Percentiles rank a stretch among this genome's conserved stretches.
These are phyloP conservation scores for Allygus modestus DNA, from an alignment of 2,888 invertebrate species.

Conservation along the genomic window DNA sequence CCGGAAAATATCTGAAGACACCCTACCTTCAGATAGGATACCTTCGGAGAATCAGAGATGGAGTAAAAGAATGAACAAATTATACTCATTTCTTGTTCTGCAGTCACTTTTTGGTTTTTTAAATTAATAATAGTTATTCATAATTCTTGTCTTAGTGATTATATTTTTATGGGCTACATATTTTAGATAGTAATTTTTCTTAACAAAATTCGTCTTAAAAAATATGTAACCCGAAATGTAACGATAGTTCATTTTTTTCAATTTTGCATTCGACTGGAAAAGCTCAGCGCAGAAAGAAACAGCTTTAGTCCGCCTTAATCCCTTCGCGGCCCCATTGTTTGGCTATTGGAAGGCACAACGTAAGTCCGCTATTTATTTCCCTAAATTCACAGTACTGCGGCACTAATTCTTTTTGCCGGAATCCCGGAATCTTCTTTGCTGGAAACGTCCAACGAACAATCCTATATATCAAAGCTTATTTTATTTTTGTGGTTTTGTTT, in stretches of 20 bases:
- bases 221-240: no score
- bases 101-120: no score
- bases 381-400: conserved; percentile 49
- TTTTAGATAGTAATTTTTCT: no score
- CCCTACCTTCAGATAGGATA: no score
- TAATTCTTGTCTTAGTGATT: no score
- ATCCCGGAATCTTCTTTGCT: conserved; percentile 64
- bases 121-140: no score
- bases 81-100: no score
- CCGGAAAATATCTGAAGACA: no score
- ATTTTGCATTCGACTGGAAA: conserved; percentile 28
- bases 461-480: conserved; percentile 66
- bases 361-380: conserved; percentile 56
- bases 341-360: conserved; percentile 46
- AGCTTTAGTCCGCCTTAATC: conserved; percentile 34
- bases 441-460: conserved; percentile 62
- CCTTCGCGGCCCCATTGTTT: conserved; percentile 37
- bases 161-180: no score
- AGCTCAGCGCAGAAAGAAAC: background rate
- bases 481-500: conserved; percentile 66
- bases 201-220: no score
- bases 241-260: background rate
- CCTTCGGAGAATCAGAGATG: no score
- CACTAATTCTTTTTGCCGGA: conserved; percentile 65
- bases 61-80: no score